Evolutionary conservation across 2,113 vertebrate genomes (phyloP), one percentile per base, ranked within the genome.

Genomic region (Xenotilapia flavipinnis): DNA sequence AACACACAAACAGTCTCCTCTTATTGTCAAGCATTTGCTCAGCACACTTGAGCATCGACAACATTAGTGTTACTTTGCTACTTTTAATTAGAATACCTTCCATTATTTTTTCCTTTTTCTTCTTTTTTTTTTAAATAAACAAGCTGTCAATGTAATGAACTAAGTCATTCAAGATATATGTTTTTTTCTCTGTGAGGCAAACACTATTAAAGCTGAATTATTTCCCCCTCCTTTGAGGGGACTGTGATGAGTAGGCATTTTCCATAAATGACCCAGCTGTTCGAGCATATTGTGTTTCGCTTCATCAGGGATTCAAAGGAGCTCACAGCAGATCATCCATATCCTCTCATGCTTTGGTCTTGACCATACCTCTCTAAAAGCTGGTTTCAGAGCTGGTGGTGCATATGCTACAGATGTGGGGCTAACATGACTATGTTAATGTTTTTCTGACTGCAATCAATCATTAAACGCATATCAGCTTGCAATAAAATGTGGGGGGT

Each of bases 201-300:
- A 17, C 42, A 36, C 15, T 21, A 85, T 82, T 70, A 54, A 85
- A 92, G 54, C 5, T 31, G 21, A 86, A 73, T 56, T 68, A 23
- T 70, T 60, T 55, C 0, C 19, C 23, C 51, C 36, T 84, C 49
- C 56, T 85, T 85, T 73, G 56, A 68, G 80, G 56, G 9, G 7
- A 80, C 83, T 62, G 81, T 83, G 89, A 90, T 95, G 94, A 95
- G 65, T 90, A 88, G 93, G 90, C 93, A 91, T 83, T 86, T 93
- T 93, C 85, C 84, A 92, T 88, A 93, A 95, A 92, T 86, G 92
- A 88, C 92, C 90, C 95, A 94, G 93, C 93, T 95, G 94, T 85
- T 90, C 1, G 65, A 90, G 84, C 92, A 94, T 94, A 94, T 95
- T 94, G 93, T 85, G 92, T 91, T 92, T 92, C 62, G 79, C 90